These are phyloP conservation scores for Poeciliopsis retropinna DNA, from an alignment of 2,113 vertebrate species.

Conservation along the genomic window DNA sequence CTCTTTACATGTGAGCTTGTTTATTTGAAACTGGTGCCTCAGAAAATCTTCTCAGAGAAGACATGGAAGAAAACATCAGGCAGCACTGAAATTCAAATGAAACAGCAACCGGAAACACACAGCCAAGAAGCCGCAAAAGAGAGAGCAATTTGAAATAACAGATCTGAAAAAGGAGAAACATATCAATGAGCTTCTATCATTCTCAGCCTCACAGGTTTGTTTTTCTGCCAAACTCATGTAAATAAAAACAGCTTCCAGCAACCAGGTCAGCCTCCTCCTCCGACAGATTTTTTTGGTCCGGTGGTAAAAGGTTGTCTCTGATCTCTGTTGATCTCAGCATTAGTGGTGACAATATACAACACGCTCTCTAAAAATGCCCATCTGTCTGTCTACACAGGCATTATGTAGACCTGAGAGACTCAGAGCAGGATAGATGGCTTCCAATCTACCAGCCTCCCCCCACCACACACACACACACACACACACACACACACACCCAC, in stretches of 20 bases:
- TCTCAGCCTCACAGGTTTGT: not conserved
- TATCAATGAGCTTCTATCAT: not conserved
- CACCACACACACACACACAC: not conserved
- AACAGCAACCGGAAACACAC: not conserved
- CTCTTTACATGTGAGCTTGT: not conserved
- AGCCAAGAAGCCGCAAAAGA: not conserved
- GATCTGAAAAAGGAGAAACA: not conserved
- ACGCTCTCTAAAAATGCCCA: conserved; percentile 58
- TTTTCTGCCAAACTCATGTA: not conserved
- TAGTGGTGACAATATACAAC: conserved; percentile 56
- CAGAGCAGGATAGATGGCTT: conserved; percentile 25
- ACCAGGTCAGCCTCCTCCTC: conserved; percentile 48
- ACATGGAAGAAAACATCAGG: not conserved
- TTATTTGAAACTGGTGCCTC: not conserved
- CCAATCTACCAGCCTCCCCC: conserved; percentile 21
- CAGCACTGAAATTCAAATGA: not conserved
- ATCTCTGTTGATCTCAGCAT: conserved; percentile 66
- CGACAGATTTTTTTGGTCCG: conserved; percentile 15
- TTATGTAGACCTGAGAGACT: conserved; percentile 29
- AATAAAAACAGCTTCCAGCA: conserved; percentile 15
- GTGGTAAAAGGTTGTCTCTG: conserved; percentile 58
- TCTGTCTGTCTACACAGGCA: conserved; percentile 64
- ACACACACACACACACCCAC: not conserved
- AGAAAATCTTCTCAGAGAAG: not conserved
- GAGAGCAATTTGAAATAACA: not conserved